phyloP scores from a whole-genome alignment of 2,797 vertebrate genomes.

The Epinephelus awoara region DNA sequence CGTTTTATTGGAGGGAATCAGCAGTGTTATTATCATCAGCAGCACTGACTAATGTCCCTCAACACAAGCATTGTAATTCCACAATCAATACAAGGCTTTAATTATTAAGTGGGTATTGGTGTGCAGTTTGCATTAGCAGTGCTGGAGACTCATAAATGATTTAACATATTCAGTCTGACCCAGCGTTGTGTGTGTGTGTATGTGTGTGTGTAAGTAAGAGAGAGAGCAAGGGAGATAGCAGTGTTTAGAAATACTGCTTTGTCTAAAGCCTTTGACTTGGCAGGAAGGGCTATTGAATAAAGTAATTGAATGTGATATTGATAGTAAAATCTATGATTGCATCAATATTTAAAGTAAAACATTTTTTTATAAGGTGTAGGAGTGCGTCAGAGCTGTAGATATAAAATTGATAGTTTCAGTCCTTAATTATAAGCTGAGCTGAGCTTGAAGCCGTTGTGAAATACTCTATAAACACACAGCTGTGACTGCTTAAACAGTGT shows the following conservation, averaged over 20 bases:
- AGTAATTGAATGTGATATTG: constrained; percentile 24
- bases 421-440: too few relatives aligned
- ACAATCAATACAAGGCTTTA: constrained; percentile 79
- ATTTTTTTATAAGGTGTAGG: constrained; percentile 20
- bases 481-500: too few relatives aligned
- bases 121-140: constrained; percentile 73
- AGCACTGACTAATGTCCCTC: constrained; percentile 75
- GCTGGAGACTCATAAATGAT: constrained; percentile 73
- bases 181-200: constrained; percentile 29
- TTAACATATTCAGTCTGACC: constrained; percentile 68
- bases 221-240: constrained; percentile 3
- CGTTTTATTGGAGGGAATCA: constrained; percentile 62
- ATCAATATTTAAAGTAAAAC: constrained; percentile 16
- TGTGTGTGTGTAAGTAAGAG: neutral
- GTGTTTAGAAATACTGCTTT: constrained; percentile 31
- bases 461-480: too few relatives aligned
- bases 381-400: neutral
- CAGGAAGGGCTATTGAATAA: constrained; percentile 23
- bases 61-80: constrained; percentile 75
- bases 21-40: constrained; percentile 69
- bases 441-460: too few relatives aligned
- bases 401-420: neutral
- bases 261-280: constrained; percentile 39
- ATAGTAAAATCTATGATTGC: constrained; percentile 13
- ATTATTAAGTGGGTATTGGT: constrained; percentile 80